Conservation (phyloP, 1,140 invertebrate genomes). For the Monochamus saltuarius region DNA sequence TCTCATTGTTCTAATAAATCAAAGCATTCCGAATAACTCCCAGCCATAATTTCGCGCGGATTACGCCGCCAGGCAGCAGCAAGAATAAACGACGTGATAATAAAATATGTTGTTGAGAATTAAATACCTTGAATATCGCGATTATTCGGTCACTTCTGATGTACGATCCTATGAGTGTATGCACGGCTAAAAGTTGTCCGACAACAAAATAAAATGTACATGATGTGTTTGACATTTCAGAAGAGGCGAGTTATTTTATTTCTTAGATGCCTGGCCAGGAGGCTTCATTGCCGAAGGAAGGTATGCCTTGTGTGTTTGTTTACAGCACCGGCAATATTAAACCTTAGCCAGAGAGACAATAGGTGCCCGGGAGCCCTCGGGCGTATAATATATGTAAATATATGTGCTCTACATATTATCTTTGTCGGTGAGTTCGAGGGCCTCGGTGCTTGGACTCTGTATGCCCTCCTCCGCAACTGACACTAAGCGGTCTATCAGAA, state of each 20-base stretch:
- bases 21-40: too few relatives aligned
- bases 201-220: conserved; percentile 37
- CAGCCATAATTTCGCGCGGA: too few relatives aligned
- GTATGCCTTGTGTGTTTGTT: conserved; percentile 23
- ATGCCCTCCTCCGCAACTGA: conserved; percentile 23
- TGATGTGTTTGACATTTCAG: conserved; percentile 37
- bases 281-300: neutral
- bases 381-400: conserved; percentile 43
- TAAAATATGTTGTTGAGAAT: too few relatives aligned
- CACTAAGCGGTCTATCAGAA: too few relatives aligned
- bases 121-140: too few relatives aligned
- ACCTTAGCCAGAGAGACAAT: conserved; percentile 19
- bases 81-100: too few relatives aligned
- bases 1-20: too few relatives aligned
- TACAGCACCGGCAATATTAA: conserved; percentile 20
- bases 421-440: conserved; percentile 39
- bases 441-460: conserved; percentile 18
- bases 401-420: conserved; percentile 46
- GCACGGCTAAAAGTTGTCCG: conserved; percentile 16
- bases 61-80: too few relatives aligned
- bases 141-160: too few relatives aligned
- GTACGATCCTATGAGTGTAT: neutral
- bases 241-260: conserved; percentile 28
- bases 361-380: conserved; percentile 22
- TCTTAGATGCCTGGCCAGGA: conserved; percentile 13